Base-by-base conservation (phyloP, 1,140 invertebrate genomes). In the Diorhabda sublineata region DNA sequence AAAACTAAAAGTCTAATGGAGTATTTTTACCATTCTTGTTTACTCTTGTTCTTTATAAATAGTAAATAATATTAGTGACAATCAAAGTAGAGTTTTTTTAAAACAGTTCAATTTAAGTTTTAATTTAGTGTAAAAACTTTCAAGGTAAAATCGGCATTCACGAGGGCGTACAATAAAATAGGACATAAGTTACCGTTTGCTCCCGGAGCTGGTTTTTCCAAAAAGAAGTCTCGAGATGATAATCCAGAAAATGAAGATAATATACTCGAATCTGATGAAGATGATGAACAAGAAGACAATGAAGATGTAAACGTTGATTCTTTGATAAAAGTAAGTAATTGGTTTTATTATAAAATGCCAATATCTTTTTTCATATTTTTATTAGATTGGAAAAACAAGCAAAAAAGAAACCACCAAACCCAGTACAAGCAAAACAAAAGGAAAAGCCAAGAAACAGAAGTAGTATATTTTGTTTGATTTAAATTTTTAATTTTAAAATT, bases 81-180 rank as follows among this genome's bases (percentile, higher is more conserved):
- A 26, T 26, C 26, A 26, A 26, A 26, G 26, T 26, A 26, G 26
- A 26, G 26, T 26, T 26, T 26, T 26, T 26, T 26, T 26, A 26
- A 26, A 26, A 26, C 26, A 26, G 1, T 26, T 26, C 26, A 26
- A 26, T 26, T 26, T 26, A 26, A 26, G 26, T 26, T 26, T 26
- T 26, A 26, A 26, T 26, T 26, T 26, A 26, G 26, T 26, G 26
- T 26, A 26, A 26, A 26, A 26, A 26, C 26, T 26, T 67, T 76
- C 58, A 70, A 93, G 90, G 88, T 92, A 0, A 99, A 98, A 85
- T 88, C 94, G 11, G 94, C 96, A 0, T 92, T 99, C 79, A 99
- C 97, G 0, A 87, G 94, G 58, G 84, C 89, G 0, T 97, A 96
- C 79, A 98, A 98, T 79, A 98, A 98, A 80, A 89, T 89, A 70